Evolutionary conservation across 1,140 invertebrate genomes (phyloP).

Genomic region (Whitmania pigra): DNA sequence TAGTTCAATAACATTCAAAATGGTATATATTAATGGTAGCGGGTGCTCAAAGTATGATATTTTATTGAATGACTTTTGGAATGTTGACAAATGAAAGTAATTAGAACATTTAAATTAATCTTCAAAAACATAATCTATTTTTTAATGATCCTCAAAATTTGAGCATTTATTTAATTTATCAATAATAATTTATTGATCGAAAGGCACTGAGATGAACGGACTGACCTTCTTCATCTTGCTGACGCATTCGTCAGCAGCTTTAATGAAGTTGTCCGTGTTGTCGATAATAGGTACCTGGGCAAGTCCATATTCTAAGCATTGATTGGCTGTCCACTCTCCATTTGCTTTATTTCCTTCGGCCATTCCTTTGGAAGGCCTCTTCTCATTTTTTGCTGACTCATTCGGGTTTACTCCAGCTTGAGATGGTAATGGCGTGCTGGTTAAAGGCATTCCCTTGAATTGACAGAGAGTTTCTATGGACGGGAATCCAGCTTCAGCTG

Average conservation of each 20-base stretch:
- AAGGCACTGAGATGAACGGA: no score
- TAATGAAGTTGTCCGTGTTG: background rate
- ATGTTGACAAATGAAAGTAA: no score
- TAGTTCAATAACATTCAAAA: no score
- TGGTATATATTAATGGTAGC: no score
- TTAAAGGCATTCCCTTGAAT: background rate
- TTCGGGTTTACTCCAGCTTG: background rate
- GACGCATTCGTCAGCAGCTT: background rate
- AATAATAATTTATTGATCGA: no score
- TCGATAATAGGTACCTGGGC: background rate
- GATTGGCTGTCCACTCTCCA: background rate
- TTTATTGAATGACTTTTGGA: no score
- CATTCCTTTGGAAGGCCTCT: no score
- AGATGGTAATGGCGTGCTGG: background rate
- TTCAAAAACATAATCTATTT: no score
- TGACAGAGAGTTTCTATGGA: background rate
- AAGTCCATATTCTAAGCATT: background rate
- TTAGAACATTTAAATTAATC: no score
- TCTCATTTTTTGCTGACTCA: background rate
- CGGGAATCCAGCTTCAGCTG: background rate
- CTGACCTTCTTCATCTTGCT: background rate
- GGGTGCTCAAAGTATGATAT: no score
- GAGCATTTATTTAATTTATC: no score
- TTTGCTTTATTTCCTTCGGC: background rate
- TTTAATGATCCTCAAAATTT: no score